Evolutionary conservation across 2,113 vertebrate species (phyloP).

Genomic region (Benitochromis conjunctus): DNA sequence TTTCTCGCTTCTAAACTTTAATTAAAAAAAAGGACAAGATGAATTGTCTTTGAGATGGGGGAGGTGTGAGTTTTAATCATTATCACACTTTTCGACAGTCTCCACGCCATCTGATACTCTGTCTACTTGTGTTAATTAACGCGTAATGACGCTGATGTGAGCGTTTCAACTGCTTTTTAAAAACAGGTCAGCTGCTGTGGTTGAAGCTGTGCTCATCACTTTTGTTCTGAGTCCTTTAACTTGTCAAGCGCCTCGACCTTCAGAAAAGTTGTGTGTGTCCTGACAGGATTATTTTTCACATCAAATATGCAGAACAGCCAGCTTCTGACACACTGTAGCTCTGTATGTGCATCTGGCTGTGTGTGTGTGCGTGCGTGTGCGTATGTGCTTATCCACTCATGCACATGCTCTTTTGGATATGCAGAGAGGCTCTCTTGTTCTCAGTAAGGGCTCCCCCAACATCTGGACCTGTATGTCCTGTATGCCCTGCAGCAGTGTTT

Average conservation of each 20-base stretch:
- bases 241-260: slow-evolving; percentile 2
- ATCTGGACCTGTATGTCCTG: not conserved
- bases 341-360: not conserved
- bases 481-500: not conserved
- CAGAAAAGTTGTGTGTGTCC: not conserved
- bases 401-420: not conserved
- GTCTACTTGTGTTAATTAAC: slow-evolving; percentile 27
- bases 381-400: not conserved
- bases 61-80: slow-evolving; percentile 23
- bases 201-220: not conserved
- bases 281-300: not conserved
- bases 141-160: slow-evolving; percentile 33
- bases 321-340: not conserved
- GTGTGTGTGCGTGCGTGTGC: not conserved
- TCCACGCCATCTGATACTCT: slow-evolving; percentile 5
- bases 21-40: not conserved
- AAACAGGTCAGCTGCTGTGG: not conserved
- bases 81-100: not conserved
- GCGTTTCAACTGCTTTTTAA: slow-evolving; percentile 25
- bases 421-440: slow-evolving; percentile 12
- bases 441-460: not conserved
- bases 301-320: not conserved
- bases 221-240: not conserved
- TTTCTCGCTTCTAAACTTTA: slow-evolving; percentile 1
- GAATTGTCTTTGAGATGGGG: slow-evolving; percentile 9